Evolutionary conservation across 2,797 vertebrate species (phyloP).

Genomic region (Carduelis carduelis): DNA sequence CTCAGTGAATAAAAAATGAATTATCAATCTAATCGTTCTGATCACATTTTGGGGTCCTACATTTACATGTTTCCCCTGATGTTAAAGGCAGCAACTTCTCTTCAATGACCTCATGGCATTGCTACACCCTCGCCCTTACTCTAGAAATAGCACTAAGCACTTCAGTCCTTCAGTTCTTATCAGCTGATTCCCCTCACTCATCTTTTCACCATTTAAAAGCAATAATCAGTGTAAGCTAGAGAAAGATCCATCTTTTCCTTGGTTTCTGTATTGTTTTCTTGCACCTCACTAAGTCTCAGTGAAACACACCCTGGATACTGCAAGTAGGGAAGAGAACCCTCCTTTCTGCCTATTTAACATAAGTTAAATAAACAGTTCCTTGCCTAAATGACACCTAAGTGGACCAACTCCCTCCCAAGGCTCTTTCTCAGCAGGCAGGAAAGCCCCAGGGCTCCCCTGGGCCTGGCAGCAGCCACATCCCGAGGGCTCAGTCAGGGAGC

Average conservation of each 20-base stretch:
- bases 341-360: neutral
- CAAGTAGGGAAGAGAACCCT: neutral
- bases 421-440: neutral
- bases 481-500: rapidly evolving
- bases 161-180: neutral
- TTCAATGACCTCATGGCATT: neutral
- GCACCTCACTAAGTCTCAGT: neutral
- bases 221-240: neutral
- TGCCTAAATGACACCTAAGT: neutral
- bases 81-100: neutral
- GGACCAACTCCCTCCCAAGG: neutral
- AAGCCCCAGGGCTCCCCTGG: rapidly evolving
- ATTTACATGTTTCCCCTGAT: neutral
- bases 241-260: neutral
- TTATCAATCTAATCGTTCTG: neutral
- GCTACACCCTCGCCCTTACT: neutral
- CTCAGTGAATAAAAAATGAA: neutral
- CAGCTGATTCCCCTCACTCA: neutral
- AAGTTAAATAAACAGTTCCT: neutral
- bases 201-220: neutral
- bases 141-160: neutral
- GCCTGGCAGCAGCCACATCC: neutral
- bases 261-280: neutral
- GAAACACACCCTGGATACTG: neutral
- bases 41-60: neutral